Percentiles rank a stretch among this genome's conserved stretches.
Conservation (phyloP, 2,113 vertebrate species). For the Phalacrocorax pelagicus region DNA sequence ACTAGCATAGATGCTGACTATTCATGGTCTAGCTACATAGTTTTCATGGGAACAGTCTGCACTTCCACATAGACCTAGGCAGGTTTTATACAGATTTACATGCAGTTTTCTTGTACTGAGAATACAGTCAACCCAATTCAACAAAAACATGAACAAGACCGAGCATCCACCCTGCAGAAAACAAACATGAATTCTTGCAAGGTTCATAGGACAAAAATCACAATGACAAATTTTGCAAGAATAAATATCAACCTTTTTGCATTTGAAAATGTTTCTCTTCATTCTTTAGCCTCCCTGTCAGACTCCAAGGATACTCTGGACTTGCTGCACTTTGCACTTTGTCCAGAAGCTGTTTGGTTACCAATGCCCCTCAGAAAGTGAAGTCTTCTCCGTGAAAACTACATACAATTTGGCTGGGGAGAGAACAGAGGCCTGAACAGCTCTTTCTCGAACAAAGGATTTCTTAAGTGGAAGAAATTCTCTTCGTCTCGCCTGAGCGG, state of each 20-base stretch:
- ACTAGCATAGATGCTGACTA: background rate
- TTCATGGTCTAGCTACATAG: background rate
- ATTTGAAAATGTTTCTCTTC: conserved; percentile 8
- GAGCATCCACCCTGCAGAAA: background rate
- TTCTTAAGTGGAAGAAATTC: conserved; percentile 75
- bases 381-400: conserved; percentile 45
- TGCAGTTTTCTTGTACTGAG: background rate
- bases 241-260: background rate
- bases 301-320: conserved; percentile 29
- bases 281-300: conserved; percentile 6
- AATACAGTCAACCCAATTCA: background rate
- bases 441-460: conserved; percentile 63
- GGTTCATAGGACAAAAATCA: conserved; percentile 1
- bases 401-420: conserved; percentile 35
- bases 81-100: background rate
- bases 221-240: background rate
- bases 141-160: background rate
- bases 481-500: conserved; percentile 71
- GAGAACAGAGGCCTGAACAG: conserved; percentile 55
- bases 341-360: conserved; percentile 52
- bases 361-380: conserved; percentile 20
- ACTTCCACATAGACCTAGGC: background rate
- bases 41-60: background rate
- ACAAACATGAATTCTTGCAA: conserved; percentile 4
- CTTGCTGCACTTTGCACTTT: conserved; percentile 42